Evolutionary conservation across 2,888 invertebrate species (phyloP), one percentile per base, ranked within the genome.

Genomic region (Coremacera marginata): DNA sequence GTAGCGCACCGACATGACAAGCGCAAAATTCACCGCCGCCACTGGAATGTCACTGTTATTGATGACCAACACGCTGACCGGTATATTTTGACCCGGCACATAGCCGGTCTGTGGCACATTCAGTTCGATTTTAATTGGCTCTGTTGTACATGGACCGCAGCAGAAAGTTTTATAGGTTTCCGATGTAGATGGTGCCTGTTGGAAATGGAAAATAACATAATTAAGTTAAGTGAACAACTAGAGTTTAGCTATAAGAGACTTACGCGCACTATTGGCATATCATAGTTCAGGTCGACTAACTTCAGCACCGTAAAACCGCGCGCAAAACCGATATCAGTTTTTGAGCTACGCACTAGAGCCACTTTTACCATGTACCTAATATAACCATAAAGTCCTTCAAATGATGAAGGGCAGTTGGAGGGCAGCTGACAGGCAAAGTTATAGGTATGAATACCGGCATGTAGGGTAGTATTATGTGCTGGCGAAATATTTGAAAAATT

Each of bases 291-390:
- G 89, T 96, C 96, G 82, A 95, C 90, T 49, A 93, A 92, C 82
- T 94, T 93, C 55, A 95, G 91, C 11, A 97, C 93, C 19, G 94
- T 95, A 84, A 96, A 95, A 1, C 93, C 93, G 84, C 92, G 91
- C 86, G 94, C 94, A 27, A 93, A 93, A 78, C 94, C 94, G 83
- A 95, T 94, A 88, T 96, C 95, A 86, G 93, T 94, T 85, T 95
- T 95, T 94, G 95, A 95, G 5, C 96, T 95, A n/a, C 95, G 91
- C 84, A 96, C 94, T 7, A 97, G 89, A 0, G 92, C 92, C 2
- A 94, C 94, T 87, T 94, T 94, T 3, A 95, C 91, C 3, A 92
- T 93, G 84, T 96, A 97, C 27, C 94, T 91, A 52, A 97, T 91
- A 84, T 93, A 92, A 0, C 96, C 95, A 89, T 90, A 90, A 83